Evolutionary conservation across 2,113 vertebrate species (phyloP).

Genomic region (Entelurus aequoreus): DNA sequence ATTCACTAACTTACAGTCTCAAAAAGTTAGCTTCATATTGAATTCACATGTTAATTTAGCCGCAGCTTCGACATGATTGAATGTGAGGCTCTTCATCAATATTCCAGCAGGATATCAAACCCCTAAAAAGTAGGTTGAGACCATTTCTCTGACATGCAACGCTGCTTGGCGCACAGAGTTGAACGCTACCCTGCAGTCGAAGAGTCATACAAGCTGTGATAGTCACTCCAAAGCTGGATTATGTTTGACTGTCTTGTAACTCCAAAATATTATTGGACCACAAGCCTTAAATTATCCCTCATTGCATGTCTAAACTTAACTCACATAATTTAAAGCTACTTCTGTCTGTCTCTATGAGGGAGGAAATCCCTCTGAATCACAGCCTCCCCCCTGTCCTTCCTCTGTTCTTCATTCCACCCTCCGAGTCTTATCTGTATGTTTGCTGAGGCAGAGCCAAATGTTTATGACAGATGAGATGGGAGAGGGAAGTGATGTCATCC

Average conservation of each 20-base stretch:
- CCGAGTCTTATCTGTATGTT: conserved; percentile 57
- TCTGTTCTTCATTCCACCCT: conserved; percentile 32
- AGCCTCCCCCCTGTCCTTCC: conserved; percentile 23
- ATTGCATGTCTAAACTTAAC: conserved; percentile 41
- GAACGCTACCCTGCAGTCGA: conserved; percentile 20
- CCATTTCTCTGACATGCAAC: conserved; percentile 45
- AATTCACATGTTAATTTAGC: conserved; percentile 17
- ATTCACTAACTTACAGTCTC: conserved; percentile 7
- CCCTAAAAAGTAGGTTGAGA: conserved; percentile 27
- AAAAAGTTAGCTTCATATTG: conserved; percentile 17
- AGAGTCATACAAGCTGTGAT: conserved; percentile 29
- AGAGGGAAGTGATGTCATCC: conserved; percentile 73
- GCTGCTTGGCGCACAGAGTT: conserved; percentile 21
- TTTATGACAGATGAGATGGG: conserved; percentile 74
- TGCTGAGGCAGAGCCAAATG: conserved; percentile 65
- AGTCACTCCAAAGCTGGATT: conserved; percentile 41
- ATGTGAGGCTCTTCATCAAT: conserved; percentile 53
- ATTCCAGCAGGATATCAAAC: conserved; percentile 57
- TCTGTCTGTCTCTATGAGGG: conserved; percentile 44
- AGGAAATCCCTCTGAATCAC: conserved; percentile 30
- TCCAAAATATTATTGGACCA: conserved; percentile 37
- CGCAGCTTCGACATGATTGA: conserved; percentile 39
- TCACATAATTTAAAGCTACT: conserved; percentile 50
- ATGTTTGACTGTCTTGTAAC: conserved; percentile 39
- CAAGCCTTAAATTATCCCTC: conserved; percentile 65